Percentiles rank a stretch among this genome's conserved stretches.
Evolutionary conservation across 2,888 invertebrate genomes (phyloP).

Genomic region (Tipula confusa): DNA sequence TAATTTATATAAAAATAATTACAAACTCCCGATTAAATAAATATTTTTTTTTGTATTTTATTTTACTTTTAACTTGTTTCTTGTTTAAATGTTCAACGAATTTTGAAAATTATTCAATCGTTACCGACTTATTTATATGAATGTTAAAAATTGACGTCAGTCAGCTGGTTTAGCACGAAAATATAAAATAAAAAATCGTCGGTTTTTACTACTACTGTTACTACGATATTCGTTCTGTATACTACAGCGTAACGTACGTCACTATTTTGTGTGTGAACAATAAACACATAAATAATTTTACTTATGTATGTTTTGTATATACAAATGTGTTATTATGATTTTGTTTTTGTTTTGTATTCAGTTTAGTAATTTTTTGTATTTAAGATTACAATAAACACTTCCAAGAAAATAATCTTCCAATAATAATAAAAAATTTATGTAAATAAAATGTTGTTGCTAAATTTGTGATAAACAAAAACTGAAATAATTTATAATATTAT

Average conservation of each 20-base stretch:
- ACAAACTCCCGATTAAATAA: neutral
- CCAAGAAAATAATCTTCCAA: neutral
- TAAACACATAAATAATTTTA: no score
- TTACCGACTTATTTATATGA: neutral
- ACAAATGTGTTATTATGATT: no score
- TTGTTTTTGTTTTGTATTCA: neutral
- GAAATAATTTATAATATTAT: neutral
- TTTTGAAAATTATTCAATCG: constrained; percentile 28
- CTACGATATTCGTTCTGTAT: neutral
- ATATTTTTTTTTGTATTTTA: neutral
- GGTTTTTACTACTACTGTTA: neutral
- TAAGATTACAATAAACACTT: neutral
- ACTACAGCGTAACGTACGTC: neutral
- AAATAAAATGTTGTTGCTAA: neutral
- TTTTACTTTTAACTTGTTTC: neutral
- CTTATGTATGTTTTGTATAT: no score
- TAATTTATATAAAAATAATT: neutral
- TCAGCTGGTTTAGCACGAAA: constrained; percentile 21
- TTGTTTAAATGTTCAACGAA: constrained; percentile 13
- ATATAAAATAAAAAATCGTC: neutral
- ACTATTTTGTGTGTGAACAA: neutral
- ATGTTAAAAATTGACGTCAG: constrained; percentile 3
- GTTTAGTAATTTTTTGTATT: neutral
- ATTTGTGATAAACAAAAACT: neutral
- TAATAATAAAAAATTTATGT: neutral